Percentiles rank a stretch among this genome's conserved stretches.
phyloP scores from a whole-genome alignment of 1,140 invertebrate species.

The Drosophila sucinea region DNA sequence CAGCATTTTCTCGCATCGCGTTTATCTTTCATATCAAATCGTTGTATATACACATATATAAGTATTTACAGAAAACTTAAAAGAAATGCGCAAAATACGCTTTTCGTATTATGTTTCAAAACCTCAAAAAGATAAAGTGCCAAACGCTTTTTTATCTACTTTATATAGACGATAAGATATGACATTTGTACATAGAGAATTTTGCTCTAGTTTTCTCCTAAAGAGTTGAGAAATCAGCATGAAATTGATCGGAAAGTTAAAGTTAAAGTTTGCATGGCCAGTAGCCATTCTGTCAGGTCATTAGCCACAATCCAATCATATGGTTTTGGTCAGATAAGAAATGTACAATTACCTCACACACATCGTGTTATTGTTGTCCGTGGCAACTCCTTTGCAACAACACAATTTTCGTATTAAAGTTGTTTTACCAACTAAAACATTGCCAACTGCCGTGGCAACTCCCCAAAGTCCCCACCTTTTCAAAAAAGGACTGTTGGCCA shows the following conservation, averaged over 20 bases:
- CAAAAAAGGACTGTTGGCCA: not conserved
- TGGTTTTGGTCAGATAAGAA: constrained; percentile 11
- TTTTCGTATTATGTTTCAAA: constrained; percentile 9
- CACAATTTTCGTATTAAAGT: constrained; percentile 50
- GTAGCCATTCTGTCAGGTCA: not conserved
- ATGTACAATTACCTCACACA: not conserved
- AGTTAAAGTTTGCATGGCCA: not conserved
- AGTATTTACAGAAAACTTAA: constrained; percentile 21
- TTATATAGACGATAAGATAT: not conserved
- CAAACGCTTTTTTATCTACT: not conserved
- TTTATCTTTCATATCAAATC: not conserved
- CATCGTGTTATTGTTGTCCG: constrained; percentile 32
- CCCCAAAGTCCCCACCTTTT: constrained; percentile 41
- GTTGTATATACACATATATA: constrained; percentile 11
- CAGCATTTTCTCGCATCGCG: not conserved
- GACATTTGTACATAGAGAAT: not conserved
- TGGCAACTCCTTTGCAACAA: constrained; percentile 64
- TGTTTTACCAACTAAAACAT: constrained; percentile 59
- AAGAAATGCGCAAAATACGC: constrained; percentile 13
- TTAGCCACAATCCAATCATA: constrained; percentile 4
- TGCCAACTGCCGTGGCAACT: constrained; percentile 35
- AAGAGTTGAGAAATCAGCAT: constrained; percentile 1
- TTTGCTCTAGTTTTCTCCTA: not conserved
- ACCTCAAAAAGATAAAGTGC: not conserved
- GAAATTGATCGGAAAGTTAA: not conserved